Evolutionary conservation across 2,888 invertebrate genomes (phyloP).

Genomic region (Unio delphinus): DNA sequence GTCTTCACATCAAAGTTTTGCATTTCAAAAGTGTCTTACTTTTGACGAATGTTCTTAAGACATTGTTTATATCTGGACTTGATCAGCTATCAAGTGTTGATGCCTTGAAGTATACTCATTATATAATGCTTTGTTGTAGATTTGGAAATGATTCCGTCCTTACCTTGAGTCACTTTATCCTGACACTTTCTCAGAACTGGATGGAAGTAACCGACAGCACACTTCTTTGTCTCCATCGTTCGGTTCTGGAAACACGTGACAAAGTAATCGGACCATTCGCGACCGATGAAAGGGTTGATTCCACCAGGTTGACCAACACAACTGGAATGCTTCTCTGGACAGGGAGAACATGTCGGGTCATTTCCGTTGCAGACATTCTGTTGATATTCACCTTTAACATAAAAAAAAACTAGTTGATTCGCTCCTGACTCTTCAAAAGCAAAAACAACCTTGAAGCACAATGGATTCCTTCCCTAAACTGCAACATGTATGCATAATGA

Average conservation of each 20-base stretch:
- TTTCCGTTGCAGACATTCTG: slow-evolving; percentile 31
- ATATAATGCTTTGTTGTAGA: no score
- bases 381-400: slow-evolving; percentile 35
- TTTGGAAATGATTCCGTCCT: background rate
- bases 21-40: slow-evolving; percentile 7
- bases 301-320: slow-evolving; percentile 38
- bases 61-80: no score
- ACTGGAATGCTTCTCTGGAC: slow-evolving; percentile 29
- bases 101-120: no score
- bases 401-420: background rate
- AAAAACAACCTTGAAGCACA: no score
- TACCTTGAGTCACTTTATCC: slow-evolving; percentile 4
- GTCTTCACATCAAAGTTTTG: no score
- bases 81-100: no score
- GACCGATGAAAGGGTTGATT: slow-evolving; percentile 20
- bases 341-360: slow-evolving; percentile 29
- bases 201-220: slow-evolving; percentile 30
- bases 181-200: slow-evolving; percentile 17
- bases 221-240: slow-evolving; percentile 24
- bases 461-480: no score
- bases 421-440: no score
- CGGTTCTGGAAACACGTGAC: slow-evolving; percentile 36
- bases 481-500: no score
- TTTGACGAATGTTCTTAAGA: slow-evolving; percentile 4
- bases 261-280: slow-evolving; percentile 30